A percentile compares a stretch with the other conserved stretches of the same genome.
phyloP scores from a whole-genome alignment of 2,113 vertebrate genomes.

The Morone saxatilis region DNA sequence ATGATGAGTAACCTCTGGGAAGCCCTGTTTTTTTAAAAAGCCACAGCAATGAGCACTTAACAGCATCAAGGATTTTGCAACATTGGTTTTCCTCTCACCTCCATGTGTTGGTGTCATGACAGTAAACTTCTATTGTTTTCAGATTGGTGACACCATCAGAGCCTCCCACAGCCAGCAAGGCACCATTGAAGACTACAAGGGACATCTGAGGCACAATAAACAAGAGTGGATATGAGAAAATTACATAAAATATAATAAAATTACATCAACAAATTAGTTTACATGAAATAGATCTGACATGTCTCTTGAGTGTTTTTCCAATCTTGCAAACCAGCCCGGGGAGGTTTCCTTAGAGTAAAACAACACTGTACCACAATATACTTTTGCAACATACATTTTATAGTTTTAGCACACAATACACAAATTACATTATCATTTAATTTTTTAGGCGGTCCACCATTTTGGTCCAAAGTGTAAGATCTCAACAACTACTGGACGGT shows the following conservation, averaged over 20 bases:
- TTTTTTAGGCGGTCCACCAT: not conserved
- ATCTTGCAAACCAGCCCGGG: not conserved
- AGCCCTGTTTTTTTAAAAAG: not conserved
- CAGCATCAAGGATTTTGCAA: not conserved
- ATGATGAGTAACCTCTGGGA: not conserved
- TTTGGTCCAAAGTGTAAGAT: not conserved
- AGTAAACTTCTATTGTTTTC: conserved; percentile 78
- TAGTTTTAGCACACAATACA: too few species aligned
- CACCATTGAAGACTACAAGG: conserved; percentile 72
- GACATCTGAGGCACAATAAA: conserved; percentile 65
- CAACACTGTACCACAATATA: too few species aligned
- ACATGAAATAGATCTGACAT: not conserved
- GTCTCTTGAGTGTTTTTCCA: not conserved
- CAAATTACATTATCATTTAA: too few species aligned
- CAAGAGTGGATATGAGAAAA: not conserved
- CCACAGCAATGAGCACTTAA: not conserved
- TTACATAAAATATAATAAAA: not conserved
- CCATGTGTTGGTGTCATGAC: conserved; percentile 78
- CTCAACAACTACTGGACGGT: too few species aligned
- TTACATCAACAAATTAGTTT: not conserved
- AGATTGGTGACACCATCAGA: conserved; percentile 77
- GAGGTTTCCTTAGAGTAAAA: not conserved
- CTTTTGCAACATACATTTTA: too few species aligned
- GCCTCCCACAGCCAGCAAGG: conserved; percentile 78
- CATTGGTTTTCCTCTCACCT: conserved; percentile 58